A percentile compares a stretch with the other conserved stretches of the same genome.
Evolutionary conservation across 2,888 invertebrate genomes (phyloP).

Genomic region (Pachymerium ferrugineum): DNA sequence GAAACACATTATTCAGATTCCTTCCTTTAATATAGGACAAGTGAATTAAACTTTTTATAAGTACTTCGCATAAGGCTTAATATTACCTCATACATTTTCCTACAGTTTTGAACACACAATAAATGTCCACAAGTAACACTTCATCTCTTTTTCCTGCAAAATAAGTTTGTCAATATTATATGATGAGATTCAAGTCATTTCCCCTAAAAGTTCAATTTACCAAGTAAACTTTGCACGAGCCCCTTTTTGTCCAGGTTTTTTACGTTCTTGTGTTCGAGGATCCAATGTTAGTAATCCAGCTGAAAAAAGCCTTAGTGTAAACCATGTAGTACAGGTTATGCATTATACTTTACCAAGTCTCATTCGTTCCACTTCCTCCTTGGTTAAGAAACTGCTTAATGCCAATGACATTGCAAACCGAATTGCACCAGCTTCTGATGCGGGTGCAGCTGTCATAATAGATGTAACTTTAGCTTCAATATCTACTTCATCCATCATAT

Average conservation of each 20-base stretch:
- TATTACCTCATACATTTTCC: too few relatives aligned
- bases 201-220: slow-evolving; percentile 46
- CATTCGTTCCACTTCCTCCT: slow-evolving; percentile 72
- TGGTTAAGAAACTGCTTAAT: slow-evolving; percentile 73
- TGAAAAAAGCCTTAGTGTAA: slow-evolving; percentile 42
- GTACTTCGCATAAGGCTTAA: too few relatives aligned
- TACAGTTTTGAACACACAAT: too few relatives aligned
- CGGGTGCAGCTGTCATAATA: slow-evolving; percentile 65
- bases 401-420: slow-evolving; percentile 81
- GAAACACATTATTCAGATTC: too few relatives aligned
- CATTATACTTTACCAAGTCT: slow-evolving; percentile 60
- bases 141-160: not conserved
- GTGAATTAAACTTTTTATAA: too few relatives aligned
- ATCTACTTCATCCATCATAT: slow-evolving; percentile 71
- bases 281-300: slow-evolving; percentile 83
- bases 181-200: not conserved
- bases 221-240: slow-evolving; percentile 87
- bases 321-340: not conserved
- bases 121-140: too few relatives aligned
- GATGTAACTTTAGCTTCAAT: slow-evolving; percentile 62
- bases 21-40: too few relatives aligned
- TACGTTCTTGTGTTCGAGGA: slow-evolving; percentile 70
- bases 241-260: slow-evolving; percentile 86
- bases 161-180: not conserved
- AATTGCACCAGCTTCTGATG: slow-evolving; percentile 81